phyloP scores from a whole-genome alignment of 2,113 vertebrate genomes.

The Orientallactaga bullata region DNA sequence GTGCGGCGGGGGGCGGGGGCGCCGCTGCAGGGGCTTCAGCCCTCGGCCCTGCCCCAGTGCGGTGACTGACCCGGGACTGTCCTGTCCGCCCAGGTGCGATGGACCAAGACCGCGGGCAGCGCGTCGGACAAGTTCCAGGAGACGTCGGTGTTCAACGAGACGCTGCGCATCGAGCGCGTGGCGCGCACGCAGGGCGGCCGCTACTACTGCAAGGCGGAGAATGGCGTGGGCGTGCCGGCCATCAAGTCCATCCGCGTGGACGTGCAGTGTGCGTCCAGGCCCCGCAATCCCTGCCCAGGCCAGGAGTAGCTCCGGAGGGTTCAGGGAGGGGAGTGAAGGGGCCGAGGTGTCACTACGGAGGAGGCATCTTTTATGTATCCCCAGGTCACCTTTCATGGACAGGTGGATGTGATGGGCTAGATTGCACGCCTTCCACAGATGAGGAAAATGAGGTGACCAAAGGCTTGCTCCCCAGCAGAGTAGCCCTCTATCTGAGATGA shows the following conservation, averaged over 20 bases:
- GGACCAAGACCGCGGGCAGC: slow-evolving; percentile 98
- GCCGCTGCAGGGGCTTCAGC: fast-evolving
- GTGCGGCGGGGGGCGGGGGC: not conserved
- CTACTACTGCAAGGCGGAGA: slow-evolving; percentile 99
- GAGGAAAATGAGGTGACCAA: not conserved
- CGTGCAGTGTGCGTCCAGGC: slow-evolving; percentile 97
- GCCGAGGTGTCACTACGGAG: fast-evolving
- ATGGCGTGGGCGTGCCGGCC: slow-evolving; percentile 98
- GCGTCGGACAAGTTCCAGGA: slow-evolving; percentile 99
- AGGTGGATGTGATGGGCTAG: not conserved
- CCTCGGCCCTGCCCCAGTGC: not conserved
- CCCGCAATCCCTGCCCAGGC: not conserved
- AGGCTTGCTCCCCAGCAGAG: not conserved
- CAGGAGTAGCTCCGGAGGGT: not conserved
- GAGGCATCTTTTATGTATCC: not conserved
- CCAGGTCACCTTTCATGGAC: too few relatives aligned
- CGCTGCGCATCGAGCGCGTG: slow-evolving; percentile 95
- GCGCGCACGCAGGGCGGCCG: slow-evolving; percentile 97
- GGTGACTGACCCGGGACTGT: not conserved
- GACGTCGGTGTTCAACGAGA: slow-evolving; percentile 98
- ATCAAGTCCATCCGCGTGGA: slow-evolving; percentile 99
- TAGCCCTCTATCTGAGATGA: not conserved
- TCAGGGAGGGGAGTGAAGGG: too few relatives aligned
- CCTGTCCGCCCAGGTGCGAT: slow-evolving; percentile 91
- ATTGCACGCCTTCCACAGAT: not conserved